Evolutionary conservation across 2,888 invertebrate species (phyloP).

Genomic region (Coecobrya sp.): DNA sequence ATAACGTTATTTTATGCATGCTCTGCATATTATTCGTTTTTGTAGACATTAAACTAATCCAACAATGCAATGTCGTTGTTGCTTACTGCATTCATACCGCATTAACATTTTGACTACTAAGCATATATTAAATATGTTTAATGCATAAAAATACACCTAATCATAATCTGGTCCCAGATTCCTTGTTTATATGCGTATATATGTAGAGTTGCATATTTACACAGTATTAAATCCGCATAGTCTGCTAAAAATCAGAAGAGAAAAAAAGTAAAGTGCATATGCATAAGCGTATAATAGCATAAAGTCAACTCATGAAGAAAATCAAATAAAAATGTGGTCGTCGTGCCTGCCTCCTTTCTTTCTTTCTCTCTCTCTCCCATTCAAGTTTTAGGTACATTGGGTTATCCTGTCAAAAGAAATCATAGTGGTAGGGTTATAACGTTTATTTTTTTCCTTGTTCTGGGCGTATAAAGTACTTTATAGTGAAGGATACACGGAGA

Average conservation of each 20-base stretch:
- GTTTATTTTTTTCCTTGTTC: neutral
- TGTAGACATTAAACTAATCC: too few relatives aligned
- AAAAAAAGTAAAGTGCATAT: neutral
- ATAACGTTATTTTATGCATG: too few relatives aligned
- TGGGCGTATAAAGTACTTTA: neutral
- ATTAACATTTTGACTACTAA: too few relatives aligned
- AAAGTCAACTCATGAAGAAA: constrained; percentile 62
- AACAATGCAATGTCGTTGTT: too few relatives aligned
- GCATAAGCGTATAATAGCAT: neutral
- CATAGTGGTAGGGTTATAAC: constrained; percentile 1
- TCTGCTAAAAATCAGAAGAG: neutral
- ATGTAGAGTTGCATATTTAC: too few relatives aligned
- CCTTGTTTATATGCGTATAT: too few relatives aligned
- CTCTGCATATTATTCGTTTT: too few relatives aligned
- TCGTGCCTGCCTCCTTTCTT: constrained; percentile 39
- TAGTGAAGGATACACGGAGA: neutral
- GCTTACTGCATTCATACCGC: too few relatives aligned
- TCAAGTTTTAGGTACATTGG: neutral
- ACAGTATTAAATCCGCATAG: neutral
- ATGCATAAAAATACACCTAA: too few relatives aligned
- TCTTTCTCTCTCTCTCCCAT: neutral
- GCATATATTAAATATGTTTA: too few relatives aligned
- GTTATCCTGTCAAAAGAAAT: neutral
- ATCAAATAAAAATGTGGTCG: constrained; percentile 77
- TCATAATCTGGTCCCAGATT: too few relatives aligned